These are phyloP conservation scores for Protomyctophum bolini DNA, from an alignment of 2,113 vertebrate genomes.

Conservation along the genomic window DNA sequence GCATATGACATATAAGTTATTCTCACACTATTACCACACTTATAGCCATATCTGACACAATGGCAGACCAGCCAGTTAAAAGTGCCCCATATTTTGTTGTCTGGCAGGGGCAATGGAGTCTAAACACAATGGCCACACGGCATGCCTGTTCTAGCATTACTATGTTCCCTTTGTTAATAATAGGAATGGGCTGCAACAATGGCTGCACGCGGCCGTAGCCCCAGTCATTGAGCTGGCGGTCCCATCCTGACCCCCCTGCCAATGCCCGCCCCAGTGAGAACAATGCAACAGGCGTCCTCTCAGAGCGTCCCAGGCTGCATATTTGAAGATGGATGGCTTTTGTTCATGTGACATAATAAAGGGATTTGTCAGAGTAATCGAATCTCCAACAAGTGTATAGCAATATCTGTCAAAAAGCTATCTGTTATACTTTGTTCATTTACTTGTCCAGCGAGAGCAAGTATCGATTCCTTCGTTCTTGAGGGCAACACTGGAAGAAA, in stretches of 20 bases:
- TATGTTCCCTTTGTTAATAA: slow-evolving; percentile 60
- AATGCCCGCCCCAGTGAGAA: slow-evolving; percentile 15
- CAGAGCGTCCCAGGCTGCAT: slow-evolving; percentile 9
- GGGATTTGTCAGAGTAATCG: background rate
- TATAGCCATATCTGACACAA: slow-evolving; percentile 21
- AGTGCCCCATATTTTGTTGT: slow-evolving; percentile 37
- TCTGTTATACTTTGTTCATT: background rate
- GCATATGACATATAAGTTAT: slow-evolving; percentile 22
- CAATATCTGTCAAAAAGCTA: background rate
- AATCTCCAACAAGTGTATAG: background rate
- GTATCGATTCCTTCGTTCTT: background rate
- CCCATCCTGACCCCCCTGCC: slow-evolving; percentile 30
- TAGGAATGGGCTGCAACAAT: slow-evolving; percentile 56
- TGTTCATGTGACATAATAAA: slow-evolving; percentile 3
- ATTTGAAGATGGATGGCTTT: slow-evolving; percentile 22
- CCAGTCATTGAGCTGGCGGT: slow-evolving; percentile 41
- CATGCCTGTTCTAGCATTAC: slow-evolving; percentile 45
- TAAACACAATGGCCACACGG: slow-evolving; percentile 40
- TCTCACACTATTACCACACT: slow-evolving; percentile 6
- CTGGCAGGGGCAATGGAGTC: slow-evolving; percentile 33
- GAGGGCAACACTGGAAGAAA: background rate
- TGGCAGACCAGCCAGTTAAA: slow-evolving; percentile 30
- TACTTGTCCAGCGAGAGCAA: background rate
- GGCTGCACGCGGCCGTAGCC: slow-evolving; percentile 37
- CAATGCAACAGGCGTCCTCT: slow-evolving; percentile 38